phyloP scores from a whole-genome alignment of 1,140 invertebrate species.

The Zaprionus africanus region DNA sequence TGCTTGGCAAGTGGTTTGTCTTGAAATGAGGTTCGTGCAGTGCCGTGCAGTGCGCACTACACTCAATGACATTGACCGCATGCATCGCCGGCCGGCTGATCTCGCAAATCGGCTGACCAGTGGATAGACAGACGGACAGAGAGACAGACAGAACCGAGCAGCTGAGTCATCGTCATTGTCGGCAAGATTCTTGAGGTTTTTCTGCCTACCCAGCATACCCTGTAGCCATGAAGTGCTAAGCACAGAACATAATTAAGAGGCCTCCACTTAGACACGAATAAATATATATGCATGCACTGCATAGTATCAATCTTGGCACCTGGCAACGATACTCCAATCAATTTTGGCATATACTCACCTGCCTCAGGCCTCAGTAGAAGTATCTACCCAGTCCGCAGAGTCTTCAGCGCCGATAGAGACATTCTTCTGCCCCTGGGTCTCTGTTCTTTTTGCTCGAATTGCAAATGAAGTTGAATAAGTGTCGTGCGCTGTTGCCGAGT shows the following conservation, averaged over 20 bases:
- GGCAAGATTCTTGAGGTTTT: background rate
- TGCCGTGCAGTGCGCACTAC: constrained; percentile 24
- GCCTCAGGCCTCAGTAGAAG: background rate
- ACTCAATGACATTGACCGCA: constrained; percentile 70
- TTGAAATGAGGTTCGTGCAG: constrained; percentile 61
- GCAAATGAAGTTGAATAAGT: constrained; percentile 71
- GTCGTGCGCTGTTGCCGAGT: constrained; percentile 34
- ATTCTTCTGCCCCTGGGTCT: background rate
- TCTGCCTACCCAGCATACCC: background rate
- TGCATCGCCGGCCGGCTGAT: constrained; percentile 70
- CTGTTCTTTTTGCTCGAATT: constrained; percentile 54
- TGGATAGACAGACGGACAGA: background rate
- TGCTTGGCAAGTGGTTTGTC: constrained; percentile 67
- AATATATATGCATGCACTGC: background rate
- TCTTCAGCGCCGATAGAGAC: background rate
- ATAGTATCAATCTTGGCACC: background rate
- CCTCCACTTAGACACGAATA: background rate
- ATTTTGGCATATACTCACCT: background rate
- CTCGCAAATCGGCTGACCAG: constrained; percentile 4
- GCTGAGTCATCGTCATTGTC: constrained; percentile 68
- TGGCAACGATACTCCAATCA: constrained; percentile 1
- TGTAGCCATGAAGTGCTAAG: background rate
- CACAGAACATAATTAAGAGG: constrained; percentile 1
- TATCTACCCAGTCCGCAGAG: background rate
- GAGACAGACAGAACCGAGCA: background rate